phyloP scores from a whole-genome alignment of 2,113 vertebrate genomes.

The Oenanthe oenanthe region DNA sequence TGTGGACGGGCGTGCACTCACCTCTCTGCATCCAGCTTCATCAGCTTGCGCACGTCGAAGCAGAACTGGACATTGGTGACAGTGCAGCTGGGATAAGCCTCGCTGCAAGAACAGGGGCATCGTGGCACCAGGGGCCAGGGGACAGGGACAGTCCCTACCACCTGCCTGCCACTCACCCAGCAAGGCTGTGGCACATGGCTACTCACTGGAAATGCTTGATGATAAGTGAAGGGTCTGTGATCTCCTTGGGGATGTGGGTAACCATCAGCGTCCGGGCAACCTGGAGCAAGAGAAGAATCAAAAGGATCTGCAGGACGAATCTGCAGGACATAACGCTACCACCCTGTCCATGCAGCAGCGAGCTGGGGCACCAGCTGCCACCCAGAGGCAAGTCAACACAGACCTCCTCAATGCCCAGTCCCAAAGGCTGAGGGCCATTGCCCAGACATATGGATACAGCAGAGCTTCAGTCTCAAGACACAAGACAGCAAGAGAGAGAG shows the following conservation, averaged over 20 bases:
- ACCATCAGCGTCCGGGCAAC: slow-evolving; percentile 92
- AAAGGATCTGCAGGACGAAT: neutral
- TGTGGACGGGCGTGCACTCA: neutral
- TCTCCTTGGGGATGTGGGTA: slow-evolving; percentile 88
- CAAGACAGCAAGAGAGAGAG: neutral
- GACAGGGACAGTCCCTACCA: neutral
- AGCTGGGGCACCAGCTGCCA: neutral
- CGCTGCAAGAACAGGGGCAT: slow-evolving; percentile 74
- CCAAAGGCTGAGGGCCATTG: neutral
- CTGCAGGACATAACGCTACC: rapidly evolving
- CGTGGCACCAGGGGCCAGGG: neutral
- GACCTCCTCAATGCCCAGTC: neutral
- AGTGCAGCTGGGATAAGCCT: slow-evolving; percentile 93
- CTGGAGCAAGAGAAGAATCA: slow-evolving; percentile 64
- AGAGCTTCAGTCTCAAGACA: neutral
- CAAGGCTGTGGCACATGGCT: neutral
- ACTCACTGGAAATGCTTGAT: slow-evolving; percentile 96
- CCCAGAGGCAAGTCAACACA: neutral
- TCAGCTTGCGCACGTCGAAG: slow-evolving; percentile 88
- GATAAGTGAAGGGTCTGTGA: slow-evolving; percentile 90
- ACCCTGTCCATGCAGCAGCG: rapidly evolving
- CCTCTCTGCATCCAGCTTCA: slow-evolving; percentile 91
- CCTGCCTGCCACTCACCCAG: neutral
- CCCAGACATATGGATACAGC: neutral
- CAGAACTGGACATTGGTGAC: slow-evolving; percentile 95